A percentile compares a stretch with the other conserved stretches of the same genome.
Conservation (phyloP, 2,888 invertebrate genomes). For the Rutpela maculata region DNA sequence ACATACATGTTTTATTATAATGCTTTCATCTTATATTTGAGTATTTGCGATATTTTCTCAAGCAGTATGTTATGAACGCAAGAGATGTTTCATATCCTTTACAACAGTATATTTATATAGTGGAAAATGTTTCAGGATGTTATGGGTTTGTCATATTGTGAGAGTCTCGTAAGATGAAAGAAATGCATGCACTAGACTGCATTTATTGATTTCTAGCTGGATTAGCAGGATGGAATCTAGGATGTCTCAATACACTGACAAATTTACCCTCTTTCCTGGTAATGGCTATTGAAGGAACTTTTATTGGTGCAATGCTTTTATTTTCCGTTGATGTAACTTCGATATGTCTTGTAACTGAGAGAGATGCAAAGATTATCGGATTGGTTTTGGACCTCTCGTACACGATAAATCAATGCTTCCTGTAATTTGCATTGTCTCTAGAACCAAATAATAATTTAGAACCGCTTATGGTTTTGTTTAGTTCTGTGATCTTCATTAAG, state of each 20-base stretch:
- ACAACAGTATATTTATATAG: background rate
- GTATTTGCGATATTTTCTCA: too few relatives aligned
- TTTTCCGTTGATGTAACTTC: slow-evolving; percentile 32
- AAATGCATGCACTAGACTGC: slow-evolving; percentile 27
- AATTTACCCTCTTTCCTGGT: slow-evolving; percentile 50
- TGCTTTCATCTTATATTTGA: too few relatives aligned
- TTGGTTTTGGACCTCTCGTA: slow-evolving; percentile 22
- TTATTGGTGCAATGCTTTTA: slow-evolving; percentile 46
- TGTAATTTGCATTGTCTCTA: background rate
- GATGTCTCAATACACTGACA: slow-evolving; percentile 53
- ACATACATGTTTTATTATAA: too few relatives aligned
- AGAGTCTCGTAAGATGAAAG: background rate
- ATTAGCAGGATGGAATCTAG: slow-evolving; percentile 39
- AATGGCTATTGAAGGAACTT: slow-evolving; percentile 47
- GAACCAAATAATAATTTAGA: background rate
- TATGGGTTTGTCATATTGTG: background rate
- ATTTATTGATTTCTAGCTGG: slow-evolving; percentile 39
- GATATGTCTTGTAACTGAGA: slow-evolving; percentile 21
- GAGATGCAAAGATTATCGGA: slow-evolving; percentile 9
- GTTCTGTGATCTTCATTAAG: too few relatives aligned
- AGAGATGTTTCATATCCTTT: too few relatives aligned
- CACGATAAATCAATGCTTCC: background rate
- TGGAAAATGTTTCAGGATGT: background rate
- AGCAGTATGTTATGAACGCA: too few relatives aligned
- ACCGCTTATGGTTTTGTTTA: background rate